Percentiles rank a stretch among this genome's conserved stretches.
phyloP scores from a whole-genome alignment of 2,797 vertebrate genomes.

The Podargus strigoides region DNA sequence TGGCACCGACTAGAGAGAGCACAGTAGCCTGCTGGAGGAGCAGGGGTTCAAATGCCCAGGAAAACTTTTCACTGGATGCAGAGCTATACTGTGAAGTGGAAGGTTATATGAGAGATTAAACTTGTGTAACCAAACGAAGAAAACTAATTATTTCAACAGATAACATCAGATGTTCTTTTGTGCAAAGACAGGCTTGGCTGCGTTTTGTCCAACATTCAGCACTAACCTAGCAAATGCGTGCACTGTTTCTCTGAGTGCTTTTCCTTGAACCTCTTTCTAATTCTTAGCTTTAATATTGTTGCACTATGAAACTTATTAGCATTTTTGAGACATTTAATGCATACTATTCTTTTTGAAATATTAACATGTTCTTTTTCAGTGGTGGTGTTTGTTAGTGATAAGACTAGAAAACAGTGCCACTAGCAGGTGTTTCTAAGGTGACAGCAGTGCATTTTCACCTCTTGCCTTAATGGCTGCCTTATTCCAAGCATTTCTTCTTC shows the following conservation, averaged over 20 bases:
- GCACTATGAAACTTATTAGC: not conserved
- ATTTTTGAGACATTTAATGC: slow-evolving; percentile 3
- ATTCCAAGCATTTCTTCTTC: not conserved
- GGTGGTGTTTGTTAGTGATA: not conserved
- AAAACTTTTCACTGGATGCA: slow-evolving; percentile 25
- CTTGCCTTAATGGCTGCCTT: not conserved
- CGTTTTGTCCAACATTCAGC: slow-evolving; percentile 1
- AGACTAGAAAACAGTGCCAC: not conserved
- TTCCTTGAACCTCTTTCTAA: not conserved
- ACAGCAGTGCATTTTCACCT: not conserved
- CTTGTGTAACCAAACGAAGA: slow-evolving; percentile 54
- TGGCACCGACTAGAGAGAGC: not conserved
- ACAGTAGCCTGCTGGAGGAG: not conserved
- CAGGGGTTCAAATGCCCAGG: slow-evolving; percentile 21
- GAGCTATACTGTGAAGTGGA: slow-evolving; percentile 41
- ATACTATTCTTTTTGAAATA: slow-evolving; percentile 36
- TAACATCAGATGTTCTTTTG: slow-evolving; percentile 2
- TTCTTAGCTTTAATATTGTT: slow-evolving; percentile 40
- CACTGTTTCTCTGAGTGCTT: not conserved
- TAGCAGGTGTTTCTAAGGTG: not conserved
- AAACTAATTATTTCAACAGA: slow-evolving; percentile 51
- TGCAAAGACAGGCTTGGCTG: slow-evolving; percentile 29
- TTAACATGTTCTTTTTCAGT: not conserved
- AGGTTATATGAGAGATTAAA: slow-evolving; percentile 56
- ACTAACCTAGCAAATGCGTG: not conserved